phyloP scores from a whole-genome alignment of 2,888 invertebrate species.

The Drosophila antonietae region DNA sequence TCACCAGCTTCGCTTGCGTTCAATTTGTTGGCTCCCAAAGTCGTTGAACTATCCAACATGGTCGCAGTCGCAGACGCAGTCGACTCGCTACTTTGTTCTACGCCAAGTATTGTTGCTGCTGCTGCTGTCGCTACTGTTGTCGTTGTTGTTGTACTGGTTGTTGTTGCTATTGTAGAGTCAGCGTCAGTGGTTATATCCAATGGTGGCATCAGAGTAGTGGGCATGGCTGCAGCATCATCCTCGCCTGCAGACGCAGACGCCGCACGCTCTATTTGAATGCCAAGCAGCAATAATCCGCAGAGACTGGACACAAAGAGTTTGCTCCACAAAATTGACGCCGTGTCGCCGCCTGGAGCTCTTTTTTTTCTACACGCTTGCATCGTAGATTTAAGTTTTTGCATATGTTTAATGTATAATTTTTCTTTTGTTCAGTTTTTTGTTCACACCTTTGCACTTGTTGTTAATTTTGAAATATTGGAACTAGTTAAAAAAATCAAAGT shows the following conservation, averaged over 20 bases:
- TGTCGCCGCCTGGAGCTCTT: conserved; percentile 59
- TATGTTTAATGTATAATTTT: conserved; percentile 11
- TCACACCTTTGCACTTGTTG: conserved; percentile 70
- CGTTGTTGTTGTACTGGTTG: conserved; percentile 26
- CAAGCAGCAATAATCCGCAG: conserved; percentile 80
- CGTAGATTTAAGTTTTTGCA: conserved; percentile 33
- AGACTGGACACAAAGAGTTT: conserved; percentile 67
- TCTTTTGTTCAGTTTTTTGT: conserved; percentile 41
- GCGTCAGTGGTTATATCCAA: conserved; percentile 55
- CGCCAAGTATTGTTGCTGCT: conserved; percentile 57
- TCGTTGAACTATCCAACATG: conserved; percentile 72
- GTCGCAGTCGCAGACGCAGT: conserved; percentile 38
- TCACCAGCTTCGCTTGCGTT: conserved; percentile 72
- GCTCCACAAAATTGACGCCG: conserved; percentile 54
- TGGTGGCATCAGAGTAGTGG: conserved; percentile 58
- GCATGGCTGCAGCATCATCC: conserved; percentile 59
- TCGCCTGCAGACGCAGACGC: conserved; percentile 77
- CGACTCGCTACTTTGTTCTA: conserved; percentile 69
- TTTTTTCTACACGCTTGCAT: conserved; percentile 71
- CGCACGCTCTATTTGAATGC: conserved; percentile 78
- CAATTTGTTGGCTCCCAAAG: conserved; percentile 64
- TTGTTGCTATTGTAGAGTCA: conserved; percentile 20
- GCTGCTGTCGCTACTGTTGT: conserved; percentile 20
- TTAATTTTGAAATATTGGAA: conserved; percentile 40
- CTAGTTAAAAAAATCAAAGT: conserved; percentile 43